phyloP scores from a whole-genome alignment of 2,113 vertebrate species.

The Amazona vittata region DNA sequence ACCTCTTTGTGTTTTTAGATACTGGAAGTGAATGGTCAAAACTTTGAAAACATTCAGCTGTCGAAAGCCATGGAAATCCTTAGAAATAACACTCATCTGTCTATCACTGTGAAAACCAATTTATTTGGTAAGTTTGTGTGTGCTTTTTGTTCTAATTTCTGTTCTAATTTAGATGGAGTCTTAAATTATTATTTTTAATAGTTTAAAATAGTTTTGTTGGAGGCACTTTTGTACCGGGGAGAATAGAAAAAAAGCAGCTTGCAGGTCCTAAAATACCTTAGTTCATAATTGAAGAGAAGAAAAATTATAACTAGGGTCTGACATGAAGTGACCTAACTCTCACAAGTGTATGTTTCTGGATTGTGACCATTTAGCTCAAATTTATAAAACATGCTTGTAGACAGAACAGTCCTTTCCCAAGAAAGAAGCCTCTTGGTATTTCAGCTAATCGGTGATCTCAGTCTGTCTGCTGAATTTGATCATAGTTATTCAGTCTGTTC shows the following conservation, averaged over 20 bases:
- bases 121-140: slow-evolving; percentile 86
- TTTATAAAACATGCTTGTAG: background rate
- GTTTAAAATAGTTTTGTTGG: background rate
- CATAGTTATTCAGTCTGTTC: background rate
- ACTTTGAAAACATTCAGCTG: slow-evolving; percentile 97
- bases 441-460: background rate
- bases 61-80: slow-evolving; percentile 98
- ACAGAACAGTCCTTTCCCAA: background rate
- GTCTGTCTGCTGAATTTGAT: background rate
- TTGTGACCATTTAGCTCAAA: background rate
- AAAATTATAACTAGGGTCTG: background rate
- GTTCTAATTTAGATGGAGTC: background rate
- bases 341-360: background rate
- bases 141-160: background rate
- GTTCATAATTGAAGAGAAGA: background rate
- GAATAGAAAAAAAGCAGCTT: background rate
- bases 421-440: background rate
- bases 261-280: background rate
- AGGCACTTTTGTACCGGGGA: background rate
- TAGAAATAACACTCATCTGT: slow-evolving; percentile 97
- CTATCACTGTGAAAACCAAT: slow-evolving; percentile 99
- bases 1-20: slow-evolving; percentile 78
- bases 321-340: background rate
- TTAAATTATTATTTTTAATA: background rate
- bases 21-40: slow-evolving; percentile 98